Percentiles rank a stretch among this genome's conserved stretches.
These are phyloP conservation scores for Psix sp. DNA, from an alignment of 1,140 invertebrate species.

Conservation along the genomic window DNA sequence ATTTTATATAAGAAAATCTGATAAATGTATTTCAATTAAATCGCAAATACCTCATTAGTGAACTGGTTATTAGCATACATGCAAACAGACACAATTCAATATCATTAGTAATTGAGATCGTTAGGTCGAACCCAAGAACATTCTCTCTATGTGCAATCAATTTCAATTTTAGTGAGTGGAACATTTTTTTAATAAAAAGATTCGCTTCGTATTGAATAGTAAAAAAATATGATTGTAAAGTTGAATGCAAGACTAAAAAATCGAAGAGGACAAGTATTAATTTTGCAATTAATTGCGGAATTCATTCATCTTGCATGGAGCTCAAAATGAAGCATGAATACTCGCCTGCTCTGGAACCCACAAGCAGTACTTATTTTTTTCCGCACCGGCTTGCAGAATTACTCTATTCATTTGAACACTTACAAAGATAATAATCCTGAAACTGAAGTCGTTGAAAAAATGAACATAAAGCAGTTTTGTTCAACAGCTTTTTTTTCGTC, in stretches of 20 bases:
- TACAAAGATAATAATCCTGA: constrained; percentile 43
- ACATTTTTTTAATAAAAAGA: neutral
- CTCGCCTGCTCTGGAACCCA: neutral
- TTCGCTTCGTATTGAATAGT: no score
- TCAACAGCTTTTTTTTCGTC: constrained; percentile 10
- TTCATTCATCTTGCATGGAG: no score
- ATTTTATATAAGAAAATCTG: no score
- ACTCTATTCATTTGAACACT: constrained; percentile 45
- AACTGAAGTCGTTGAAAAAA: constrained; percentile 32
- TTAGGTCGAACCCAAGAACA: neutral
- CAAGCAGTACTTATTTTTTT: constrained; percentile 7
- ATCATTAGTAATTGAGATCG: constrained; percentile 17
- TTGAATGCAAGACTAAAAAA: no score
- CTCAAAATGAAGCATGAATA: no score
- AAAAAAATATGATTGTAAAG: no score
- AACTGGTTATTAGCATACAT: constrained; percentile 27
- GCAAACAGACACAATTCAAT: constrained; percentile 33
- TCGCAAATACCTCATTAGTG: constrained; percentile 5
- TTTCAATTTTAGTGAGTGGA: neutral
- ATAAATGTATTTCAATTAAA: no score
- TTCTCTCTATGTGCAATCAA: constrained; percentile 1
- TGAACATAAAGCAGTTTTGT: constrained; percentile 47
- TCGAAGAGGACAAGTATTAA: no score
- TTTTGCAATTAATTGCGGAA: no score
- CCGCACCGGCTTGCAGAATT: constrained; percentile 19